phyloP scores from a whole-genome alignment of 2,113 vertebrate genomes.

The Recurvirostra avosetta region DNA sequence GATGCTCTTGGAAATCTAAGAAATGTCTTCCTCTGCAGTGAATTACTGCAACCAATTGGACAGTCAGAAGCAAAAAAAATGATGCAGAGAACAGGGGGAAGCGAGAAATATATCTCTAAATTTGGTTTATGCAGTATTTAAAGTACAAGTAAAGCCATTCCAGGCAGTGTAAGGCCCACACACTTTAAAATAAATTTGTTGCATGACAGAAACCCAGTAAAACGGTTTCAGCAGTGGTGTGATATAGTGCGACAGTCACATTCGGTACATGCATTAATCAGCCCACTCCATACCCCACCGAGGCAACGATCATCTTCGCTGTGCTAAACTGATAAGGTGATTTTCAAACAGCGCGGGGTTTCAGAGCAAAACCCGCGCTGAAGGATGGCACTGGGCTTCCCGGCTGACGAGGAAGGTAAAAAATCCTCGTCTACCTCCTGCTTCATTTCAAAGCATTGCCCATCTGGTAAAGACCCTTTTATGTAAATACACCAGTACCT shows the following conservation, averaged over 20 bases:
- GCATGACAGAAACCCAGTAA: conserved; percentile 55
- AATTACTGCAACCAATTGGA: conserved; percentile 54
- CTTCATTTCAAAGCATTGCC: neutral
- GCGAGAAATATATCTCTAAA: conserved; percentile 53
- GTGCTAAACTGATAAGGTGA: neutral
- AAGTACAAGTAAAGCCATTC: conserved; percentile 35
- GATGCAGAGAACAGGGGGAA: neutral
- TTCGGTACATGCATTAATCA: conserved; percentile 14
- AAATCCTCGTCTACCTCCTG: neutral
- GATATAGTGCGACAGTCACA: neutral
- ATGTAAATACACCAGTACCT: neutral
- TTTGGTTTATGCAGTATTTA: conserved; percentile 64
- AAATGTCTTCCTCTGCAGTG: conserved; percentile 11
- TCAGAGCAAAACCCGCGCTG: neutral
- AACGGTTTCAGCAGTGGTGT: neutral
- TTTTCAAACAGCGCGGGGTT: neutral
- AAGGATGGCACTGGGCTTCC: neutral
- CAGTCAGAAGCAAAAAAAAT: conserved; percentile 6
- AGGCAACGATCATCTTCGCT: neutral
- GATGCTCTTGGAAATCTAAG: neutral
- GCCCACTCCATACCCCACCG: neutral
- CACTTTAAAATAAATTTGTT: conserved; percentile 67
- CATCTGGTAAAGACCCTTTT: neutral
- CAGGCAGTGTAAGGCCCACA: conserved; percentile 39
- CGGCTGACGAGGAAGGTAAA: neutral